Evolutionary conservation across 2,113 vertebrate genomes (phyloP).

Genomic region (Cyprichromis sp.): DNA sequence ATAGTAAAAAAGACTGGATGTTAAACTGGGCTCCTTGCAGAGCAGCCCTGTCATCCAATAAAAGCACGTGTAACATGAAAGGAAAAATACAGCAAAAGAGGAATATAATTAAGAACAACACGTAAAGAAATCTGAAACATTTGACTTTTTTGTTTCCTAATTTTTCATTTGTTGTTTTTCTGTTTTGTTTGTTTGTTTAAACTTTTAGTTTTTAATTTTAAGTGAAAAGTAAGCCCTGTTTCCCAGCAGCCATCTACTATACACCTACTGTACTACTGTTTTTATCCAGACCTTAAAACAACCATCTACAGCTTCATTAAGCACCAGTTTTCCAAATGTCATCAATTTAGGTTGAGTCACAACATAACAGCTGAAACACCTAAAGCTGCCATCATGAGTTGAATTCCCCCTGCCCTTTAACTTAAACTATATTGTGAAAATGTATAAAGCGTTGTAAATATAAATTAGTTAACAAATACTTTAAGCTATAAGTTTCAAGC

Average conservation of each 20-base stretch:
- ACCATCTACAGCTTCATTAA: not conserved
- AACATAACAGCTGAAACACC: not conserved
- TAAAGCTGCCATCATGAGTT: not conserved
- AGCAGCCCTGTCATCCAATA: not conserved
- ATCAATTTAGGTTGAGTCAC: not conserved
- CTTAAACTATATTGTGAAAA: not conserved
- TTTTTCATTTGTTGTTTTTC: not conserved
- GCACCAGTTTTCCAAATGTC: not conserved
- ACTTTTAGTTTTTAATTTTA: not conserved
- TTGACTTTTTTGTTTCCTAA: not conserved
- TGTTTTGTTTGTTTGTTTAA: not conserved
- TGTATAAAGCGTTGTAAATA: not conserved
- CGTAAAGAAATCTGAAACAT: not conserved
- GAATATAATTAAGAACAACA: not conserved
- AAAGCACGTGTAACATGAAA: fast-evolving
- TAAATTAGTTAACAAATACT: not conserved
- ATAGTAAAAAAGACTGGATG: not conserved
- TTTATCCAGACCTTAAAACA: not conserved
- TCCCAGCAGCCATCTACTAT: not conserved
- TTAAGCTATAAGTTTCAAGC: not conserved
- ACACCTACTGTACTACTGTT: not conserved
- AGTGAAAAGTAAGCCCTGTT: not conserved
- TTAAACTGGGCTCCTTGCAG: not conserved
- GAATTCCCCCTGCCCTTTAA: not conserved
- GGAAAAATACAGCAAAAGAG: not conserved